These are phyloP conservation scores for Sebastes oblongus DNA, from an alignment of 2,797 vertebrate genomes.

Conservation along the genomic window DNA sequence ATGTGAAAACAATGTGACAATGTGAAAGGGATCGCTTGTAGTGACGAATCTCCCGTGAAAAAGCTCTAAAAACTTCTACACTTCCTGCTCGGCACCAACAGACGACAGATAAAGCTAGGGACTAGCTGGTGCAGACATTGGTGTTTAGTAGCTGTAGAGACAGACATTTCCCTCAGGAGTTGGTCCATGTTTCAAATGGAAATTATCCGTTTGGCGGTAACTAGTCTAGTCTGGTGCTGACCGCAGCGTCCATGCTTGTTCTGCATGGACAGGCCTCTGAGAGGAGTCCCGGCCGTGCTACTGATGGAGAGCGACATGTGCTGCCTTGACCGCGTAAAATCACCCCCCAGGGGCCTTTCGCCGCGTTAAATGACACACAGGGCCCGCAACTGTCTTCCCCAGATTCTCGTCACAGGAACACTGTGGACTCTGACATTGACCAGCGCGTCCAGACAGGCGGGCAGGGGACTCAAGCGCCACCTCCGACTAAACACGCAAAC, in stretches of 20 bases:
- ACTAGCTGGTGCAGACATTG: not conserved
- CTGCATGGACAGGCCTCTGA: conserved; percentile 15
- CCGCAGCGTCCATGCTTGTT: not conserved
- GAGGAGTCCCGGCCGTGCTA: conserved; percentile 31
- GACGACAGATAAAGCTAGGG: not conserved
- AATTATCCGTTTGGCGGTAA: not conserved
- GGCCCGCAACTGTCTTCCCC: conserved; percentile 63
- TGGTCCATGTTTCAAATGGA: not conserved
- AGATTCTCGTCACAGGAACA: conserved; percentile 75
- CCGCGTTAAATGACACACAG: conserved; percentile 69
- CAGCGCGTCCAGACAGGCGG: conserved; percentile 46
- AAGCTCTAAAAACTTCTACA: not conserved
- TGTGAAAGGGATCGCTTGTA: not conserved
- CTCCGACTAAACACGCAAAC: conserved; percentile 58
- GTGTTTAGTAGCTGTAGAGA: not conserved
- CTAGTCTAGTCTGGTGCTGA: not conserved
- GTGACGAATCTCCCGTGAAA: not conserved
- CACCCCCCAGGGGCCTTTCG: conserved; percentile 60
- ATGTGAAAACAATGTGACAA: not conserved
- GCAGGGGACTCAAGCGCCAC: conserved; percentile 61
- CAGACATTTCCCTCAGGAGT: not conserved
- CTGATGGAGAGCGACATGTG: conserved; percentile 70
- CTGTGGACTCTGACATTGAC: conserved; percentile 70
- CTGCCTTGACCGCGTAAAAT: conserved; percentile 60
- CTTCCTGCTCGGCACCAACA: not conserved